phyloP scores from a whole-genome alignment of 2,797 vertebrate species.

The Enteromius fasciolatus region DNA sequence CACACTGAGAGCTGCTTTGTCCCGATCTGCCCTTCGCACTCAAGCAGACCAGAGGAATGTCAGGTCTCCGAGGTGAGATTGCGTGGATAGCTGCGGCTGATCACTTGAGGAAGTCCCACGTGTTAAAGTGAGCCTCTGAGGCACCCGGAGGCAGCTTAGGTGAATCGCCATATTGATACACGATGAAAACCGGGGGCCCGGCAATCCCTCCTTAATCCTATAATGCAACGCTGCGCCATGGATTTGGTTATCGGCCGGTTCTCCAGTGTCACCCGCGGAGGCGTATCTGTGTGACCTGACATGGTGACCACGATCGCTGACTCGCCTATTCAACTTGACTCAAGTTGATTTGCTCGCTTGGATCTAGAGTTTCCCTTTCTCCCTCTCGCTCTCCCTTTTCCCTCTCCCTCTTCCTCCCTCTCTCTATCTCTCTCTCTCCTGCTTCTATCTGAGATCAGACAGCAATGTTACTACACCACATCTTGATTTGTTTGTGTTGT shows the following conservation, averaged over 20 bases:
- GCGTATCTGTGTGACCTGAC: constrained; percentile 64
- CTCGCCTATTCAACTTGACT: constrained; percentile 64
- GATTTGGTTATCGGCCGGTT: constrained; percentile 60
- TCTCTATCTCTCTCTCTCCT: constrained; percentile 38
- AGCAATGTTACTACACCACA: constrained; percentile 59
- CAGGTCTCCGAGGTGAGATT: constrained; percentile 62
- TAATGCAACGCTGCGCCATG: constrained; percentile 57
- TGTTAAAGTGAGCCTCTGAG: constrained; percentile 58
- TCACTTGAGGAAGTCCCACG: constrained; percentile 61
- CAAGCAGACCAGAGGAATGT: constrained; percentile 61
- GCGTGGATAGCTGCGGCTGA: constrained; percentile 60
- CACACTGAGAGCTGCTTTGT: constrained; percentile 59
- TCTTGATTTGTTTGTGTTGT: constrained; percentile 61
- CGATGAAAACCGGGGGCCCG: constrained; percentile 58
- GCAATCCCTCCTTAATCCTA: constrained; percentile 60
- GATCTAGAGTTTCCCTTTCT: constrained; percentile 61
- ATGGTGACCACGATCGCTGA: constrained; percentile 62
- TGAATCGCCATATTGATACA: constrained; percentile 61
- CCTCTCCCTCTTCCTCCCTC: constrained; percentile 15
- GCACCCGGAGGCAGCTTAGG: constrained; percentile 56
- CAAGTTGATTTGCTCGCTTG: constrained; percentile 49
- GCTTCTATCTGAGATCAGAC: constrained; percentile 55
- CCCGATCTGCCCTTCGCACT: constrained; percentile 59
- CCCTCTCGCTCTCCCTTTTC: constrained; percentile 43
- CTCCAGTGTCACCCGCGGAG: constrained; percentile 58